These are phyloP conservation scores for Lagocephalus sceleratus DNA, from an alignment of 2,797 vertebrate species.

Conservation along the genomic window DNA sequence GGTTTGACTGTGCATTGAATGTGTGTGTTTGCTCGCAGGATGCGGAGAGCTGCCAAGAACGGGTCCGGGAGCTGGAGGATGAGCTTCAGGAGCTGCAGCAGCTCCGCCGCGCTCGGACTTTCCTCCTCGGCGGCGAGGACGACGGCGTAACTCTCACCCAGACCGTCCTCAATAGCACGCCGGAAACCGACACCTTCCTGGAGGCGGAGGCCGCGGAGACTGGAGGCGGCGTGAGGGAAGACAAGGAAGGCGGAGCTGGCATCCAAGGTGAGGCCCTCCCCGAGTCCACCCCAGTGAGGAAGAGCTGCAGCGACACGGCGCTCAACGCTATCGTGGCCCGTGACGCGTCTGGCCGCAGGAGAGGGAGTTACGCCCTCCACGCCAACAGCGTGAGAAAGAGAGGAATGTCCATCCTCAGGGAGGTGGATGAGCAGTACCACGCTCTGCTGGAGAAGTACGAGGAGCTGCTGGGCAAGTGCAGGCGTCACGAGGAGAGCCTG, in stretches of 20 bases:
- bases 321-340: slow-evolving; percentile 90
- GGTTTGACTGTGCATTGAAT: not conserved
- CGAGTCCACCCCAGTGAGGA: slow-evolving; percentile 80
- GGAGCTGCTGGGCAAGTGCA: slow-evolving; percentile 90
- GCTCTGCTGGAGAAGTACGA: slow-evolving; percentile 95
- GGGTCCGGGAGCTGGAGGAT: slow-evolving; percentile 90
- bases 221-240: slow-evolving; percentile 63
- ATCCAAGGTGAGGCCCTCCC: slow-evolving; percentile 63
- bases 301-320: slow-evolving; percentile 96
- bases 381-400: slow-evolving; percentile 90
- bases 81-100: slow-evolving; percentile 96
- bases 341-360: slow-evolving; percentile 85
- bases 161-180: slow-evolving; percentile 88
- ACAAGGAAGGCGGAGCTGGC: slow-evolving; percentile 37
- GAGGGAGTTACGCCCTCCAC: slow-evolving; percentile 89
- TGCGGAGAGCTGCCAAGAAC: slow-evolving; percentile 89
- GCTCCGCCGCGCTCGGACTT: slow-evolving; percentile 85
- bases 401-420: slow-evolving; percentile 96
- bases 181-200: slow-evolving; percentile 90
- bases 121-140: slow-evolving; percentile 84
- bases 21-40: slow-evolving; percentile 71
- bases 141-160: slow-evolving; percentile 85
- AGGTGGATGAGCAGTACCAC: slow-evolving; percentile 98
- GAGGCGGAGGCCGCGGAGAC: slow-evolving; percentile 60
- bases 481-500: slow-evolving; percentile 89